Evolutionary conservation across 2,888 invertebrate genomes (phyloP), one percentile per base, ranked within the genome.

Genomic region (Cantharis rufa): DNA sequence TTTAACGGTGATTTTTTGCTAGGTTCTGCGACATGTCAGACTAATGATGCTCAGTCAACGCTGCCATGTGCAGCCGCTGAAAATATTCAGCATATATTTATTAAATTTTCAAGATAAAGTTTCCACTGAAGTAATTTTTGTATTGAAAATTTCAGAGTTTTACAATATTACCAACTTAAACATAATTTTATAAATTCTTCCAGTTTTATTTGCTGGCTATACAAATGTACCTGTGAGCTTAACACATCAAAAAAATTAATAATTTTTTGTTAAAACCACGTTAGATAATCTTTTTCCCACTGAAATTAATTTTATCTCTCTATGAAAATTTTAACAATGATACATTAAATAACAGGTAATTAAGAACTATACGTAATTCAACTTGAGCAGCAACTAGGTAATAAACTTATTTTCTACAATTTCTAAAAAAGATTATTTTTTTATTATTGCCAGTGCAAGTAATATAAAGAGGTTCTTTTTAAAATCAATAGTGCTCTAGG

Each of bases 11-110:
- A 83, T 83, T 84, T 84, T 82, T 83, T 82, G 81, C 78, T 74
- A 80, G 83, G 82, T 82, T 81, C 82, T 83, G 84, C 83, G 84
- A 86, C 85, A 83, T 83, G 84, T 86, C 85, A 86, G 83, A 83
- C 85, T 86, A 86, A 86, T 86, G 86, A 86, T 85, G 85, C 84
- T 83, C 83, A 82, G 80, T 80, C 83, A 82, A 79, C 82, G 82
- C 84, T 84, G 84, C 84, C 84, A 84, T 84, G 83, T 85, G 85
- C 85, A 85, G 83, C 82, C 83, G 81, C 83, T 79, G 80, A 80
- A 83, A 83, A 83, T 82, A 81, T 81, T 80, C 76, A 79, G 78
- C 79, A 83, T 82, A 79, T 84, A 82, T 84, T 82, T 83, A 83
- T 83, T 83, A 82, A 83, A 82, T 81, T 82, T 81, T 73, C 79